Percentiles rank a stretch among this genome's conserved stretches.
Conservation (phyloP, 2,888 invertebrate species). For the Cataglyphis albicans region DNA sequence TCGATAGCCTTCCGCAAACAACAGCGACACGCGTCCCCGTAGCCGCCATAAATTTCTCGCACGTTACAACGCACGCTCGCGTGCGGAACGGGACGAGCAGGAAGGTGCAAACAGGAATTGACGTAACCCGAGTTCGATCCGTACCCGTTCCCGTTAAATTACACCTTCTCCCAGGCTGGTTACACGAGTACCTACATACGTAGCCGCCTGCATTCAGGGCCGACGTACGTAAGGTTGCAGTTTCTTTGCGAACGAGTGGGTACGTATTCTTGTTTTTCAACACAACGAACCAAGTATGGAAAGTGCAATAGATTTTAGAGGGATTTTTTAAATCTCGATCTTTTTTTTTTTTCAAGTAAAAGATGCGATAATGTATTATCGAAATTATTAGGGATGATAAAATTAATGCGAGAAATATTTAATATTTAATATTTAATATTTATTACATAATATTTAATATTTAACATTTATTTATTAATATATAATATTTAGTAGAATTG, state of each 20-base stretch:
- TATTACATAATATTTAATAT: too few relatives aligned
- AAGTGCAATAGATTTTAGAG: not conserved
- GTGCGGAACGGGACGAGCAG: constrained; percentile 55
- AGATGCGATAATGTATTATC: too few relatives aligned
- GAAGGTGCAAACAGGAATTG: constrained; percentile 74
- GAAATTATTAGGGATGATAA: not conserved
- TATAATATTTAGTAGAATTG: not conserved
- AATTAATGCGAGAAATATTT: not conserved
- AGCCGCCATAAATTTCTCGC: constrained; percentile 49
- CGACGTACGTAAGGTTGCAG: constrained; percentile 57
- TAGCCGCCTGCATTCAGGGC: constrained; percentile 30
- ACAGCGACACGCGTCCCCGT: constrained; percentile 17
- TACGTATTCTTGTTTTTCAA: not conserved
- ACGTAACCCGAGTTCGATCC: constrained; percentile 74
- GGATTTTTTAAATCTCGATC: too few relatives aligned
- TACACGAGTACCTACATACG: constrained; percentile 67
- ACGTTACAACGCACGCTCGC: constrained; percentile 42
- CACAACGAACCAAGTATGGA: not conserved
- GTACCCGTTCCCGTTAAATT: constrained; percentile 74
- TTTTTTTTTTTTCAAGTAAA: not conserved
- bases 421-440: too few relatives aligned
- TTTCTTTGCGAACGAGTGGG: not conserved
- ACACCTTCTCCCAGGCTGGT: constrained; percentile 67
- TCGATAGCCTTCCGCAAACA: constrained; percentile 45
- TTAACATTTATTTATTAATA: too few relatives aligned